Base-by-base conservation (phyloP, 2,888 invertebrate genomes). In the Mesoligia furuncula region DNA sequence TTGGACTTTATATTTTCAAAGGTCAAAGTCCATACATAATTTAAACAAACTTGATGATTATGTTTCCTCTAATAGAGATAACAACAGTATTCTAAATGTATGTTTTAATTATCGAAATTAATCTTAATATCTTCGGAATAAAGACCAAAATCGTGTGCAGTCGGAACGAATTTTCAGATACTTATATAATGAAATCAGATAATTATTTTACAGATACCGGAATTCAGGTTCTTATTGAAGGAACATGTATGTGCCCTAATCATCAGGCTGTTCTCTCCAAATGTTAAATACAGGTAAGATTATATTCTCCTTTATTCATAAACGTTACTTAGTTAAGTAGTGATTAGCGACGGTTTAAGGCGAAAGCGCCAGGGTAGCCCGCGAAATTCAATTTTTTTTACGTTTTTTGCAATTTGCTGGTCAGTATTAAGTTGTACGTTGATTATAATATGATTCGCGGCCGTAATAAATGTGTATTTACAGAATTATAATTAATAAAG, bases 221-320 rank as follows among this genome's bases (percentile, higher is more conserved):
- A 99, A 94, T 99, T 99, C 93, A 98, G 99, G 89, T 98, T 99
- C 92, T 96, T 99, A 57, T 94, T 99, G 75, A 99, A 99, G 94
- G 99, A 99, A 94, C 98, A 99, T 84, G 99, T 99, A 0, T 99
- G 99, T 94, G 99, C 99, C 0, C 97, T 99, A 90, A 99, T 99
- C n/a, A 99, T 99, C 86, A 99, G 99, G 94, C 96, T 99, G 80
- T 99, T 99, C 94, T 99, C 99, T 42, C 99, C 99, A 20, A 99
- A 99, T 93, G 98, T 99, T n/a, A 99, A 99, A 93, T 99, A 99
- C 95, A 98, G 99, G 96, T 96, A 83, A 88, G 85, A 85, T 45
- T 45, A 13, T 45, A 45, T 13, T 45, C 3, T 4, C 45, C 45
- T 13, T 45, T 45, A 45, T 45, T 13, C 45, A 45, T 45, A 45